Evolutionary conservation across 2,113 vertebrate genomes (phyloP).

Genomic region (Scopus umbretta): DNA sequence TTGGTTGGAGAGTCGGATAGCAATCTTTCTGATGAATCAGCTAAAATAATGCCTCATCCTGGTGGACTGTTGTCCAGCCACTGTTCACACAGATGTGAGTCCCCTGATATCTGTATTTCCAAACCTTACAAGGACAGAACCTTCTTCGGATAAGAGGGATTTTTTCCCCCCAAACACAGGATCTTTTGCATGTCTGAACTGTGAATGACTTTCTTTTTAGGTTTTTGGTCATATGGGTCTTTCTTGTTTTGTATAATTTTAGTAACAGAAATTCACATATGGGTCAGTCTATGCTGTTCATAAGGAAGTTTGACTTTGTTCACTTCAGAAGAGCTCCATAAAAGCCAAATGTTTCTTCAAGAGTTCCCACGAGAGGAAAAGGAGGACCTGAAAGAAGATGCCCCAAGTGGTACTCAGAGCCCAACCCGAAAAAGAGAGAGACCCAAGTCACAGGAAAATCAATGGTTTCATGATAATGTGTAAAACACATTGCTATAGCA

Average conservation of each 20-base stretch:
- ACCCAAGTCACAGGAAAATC: neutral
- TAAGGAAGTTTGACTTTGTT: neutral
- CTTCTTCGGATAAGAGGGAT: neutral
- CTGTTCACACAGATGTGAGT: neutral
- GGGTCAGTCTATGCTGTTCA: accelerated
- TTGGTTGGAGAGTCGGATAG: neutral
- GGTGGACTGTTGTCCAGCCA: neutral
- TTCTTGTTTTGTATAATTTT: neutral
- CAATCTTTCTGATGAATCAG: neutral
- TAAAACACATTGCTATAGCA: neutral
- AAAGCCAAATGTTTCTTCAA: neutral
- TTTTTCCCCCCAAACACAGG: neutral
- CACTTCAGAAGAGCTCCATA: neutral
- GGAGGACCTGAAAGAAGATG: neutral
- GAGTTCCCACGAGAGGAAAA: neutral
- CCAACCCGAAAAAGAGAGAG: neutral
- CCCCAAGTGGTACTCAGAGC: accelerated
- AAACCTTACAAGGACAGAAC: neutral
- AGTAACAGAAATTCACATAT: neutral
- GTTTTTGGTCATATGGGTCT: neutral
- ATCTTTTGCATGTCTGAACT: neutral
- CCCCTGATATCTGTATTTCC: neutral
- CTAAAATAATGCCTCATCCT: neutral
- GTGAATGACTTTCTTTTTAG: too few relatives aligned
- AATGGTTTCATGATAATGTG: accelerated